A percentile compares a stretch with the other conserved stretches of the same genome.
These are phyloP conservation scores for Dicrurus megarhynchus DNA, from an alignment of 2,113 vertebrate genomes.

Conservation along the genomic window DNA sequence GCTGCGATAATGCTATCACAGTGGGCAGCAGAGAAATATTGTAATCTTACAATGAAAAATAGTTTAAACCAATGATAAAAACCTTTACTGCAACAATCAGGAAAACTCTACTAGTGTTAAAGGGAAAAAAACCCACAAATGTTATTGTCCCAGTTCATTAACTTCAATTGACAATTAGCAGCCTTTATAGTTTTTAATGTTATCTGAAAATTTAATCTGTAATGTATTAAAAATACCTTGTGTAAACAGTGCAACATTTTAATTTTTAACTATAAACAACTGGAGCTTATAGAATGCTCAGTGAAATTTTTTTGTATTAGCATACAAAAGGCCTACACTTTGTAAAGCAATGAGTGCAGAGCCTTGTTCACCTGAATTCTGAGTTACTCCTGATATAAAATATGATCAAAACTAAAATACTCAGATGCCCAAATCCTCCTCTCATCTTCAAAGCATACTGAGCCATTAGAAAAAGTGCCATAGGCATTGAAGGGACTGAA, in stretches of 20 bases:
- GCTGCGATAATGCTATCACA: not conserved
- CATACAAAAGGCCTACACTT: not conserved
- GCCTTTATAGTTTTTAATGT: not conserved
- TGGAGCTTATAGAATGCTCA: not conserved
- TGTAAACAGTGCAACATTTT: not conserved
- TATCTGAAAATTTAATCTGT: not conserved
- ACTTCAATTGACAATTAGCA: not conserved
- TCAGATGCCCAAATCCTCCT: not conserved
- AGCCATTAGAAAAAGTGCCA: not conserved
- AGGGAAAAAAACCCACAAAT: not conserved
- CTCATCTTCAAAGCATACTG: not conserved
- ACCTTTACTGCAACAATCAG: not conserved
- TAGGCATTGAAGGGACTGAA: not conserved
- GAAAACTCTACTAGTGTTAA: not conserved
- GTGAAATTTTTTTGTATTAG: not conserved
- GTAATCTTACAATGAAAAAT: not conserved
- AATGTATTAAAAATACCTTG: not conserved
- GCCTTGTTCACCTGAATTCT: not conserved
- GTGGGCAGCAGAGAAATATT: not conserved
- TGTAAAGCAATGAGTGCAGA: not conserved
- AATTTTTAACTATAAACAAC: not conserved
- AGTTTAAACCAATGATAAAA: not conserved
- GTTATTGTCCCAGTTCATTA: not conserved
- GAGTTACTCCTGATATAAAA: not conserved
- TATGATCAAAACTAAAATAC: not conserved